Evolutionary conservation across 2,888 invertebrate genomes (phyloP), one percentile per base, ranked within the genome.

Genomic region (Drosophila putrida): DNA sequence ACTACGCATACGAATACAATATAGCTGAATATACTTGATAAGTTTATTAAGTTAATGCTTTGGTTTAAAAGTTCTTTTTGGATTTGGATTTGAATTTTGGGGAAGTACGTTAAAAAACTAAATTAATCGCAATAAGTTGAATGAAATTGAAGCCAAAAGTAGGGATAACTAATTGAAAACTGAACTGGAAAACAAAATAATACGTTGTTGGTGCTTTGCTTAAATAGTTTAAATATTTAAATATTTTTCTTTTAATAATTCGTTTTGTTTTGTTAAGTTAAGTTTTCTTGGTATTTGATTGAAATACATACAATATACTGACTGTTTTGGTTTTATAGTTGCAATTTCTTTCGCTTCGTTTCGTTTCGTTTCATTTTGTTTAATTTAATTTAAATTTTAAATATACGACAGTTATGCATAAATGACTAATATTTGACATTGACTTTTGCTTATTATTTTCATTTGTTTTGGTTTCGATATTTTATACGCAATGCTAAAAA

Each of bases 401-500:
- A 50, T 50, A 72, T 90, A 90, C 88, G 89, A 90, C 89, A 90
- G 87, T 85, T 89, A 90, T 88, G 85, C 79, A 82, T 85, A 89
- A 84, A 84, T 89, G 81, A 80, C 87, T 90, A 90, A 88, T 88
- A 76, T 78, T 66, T 63, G 44, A 71, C 49, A 66, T 44, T 55
- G 35, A 55, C 43, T 71, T 71, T 79, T 67, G 51, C 50, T 80
- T 78, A 75, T 74, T 75, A 62, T 62, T 31, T 62, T 68, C 39
- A 60, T 55, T 51, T 62, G 50, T 27, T 43, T 64, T 70, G 36
- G 27, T 68, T 75, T 69, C 36, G 47, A 60, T 72, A 64, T 41
- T 71, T 76, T 82, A 75, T 80, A 75, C 70, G 78, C 82, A 88
- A 80, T 82, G 82, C 80, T 89, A 80, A 90, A 50, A 90, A 89